A percentile compares a stretch with the other conserved stretches of the same genome.
phyloP scores from a whole-genome alignment of 1,140 invertebrate species.

The Diplogasteroides magnus region DNA sequence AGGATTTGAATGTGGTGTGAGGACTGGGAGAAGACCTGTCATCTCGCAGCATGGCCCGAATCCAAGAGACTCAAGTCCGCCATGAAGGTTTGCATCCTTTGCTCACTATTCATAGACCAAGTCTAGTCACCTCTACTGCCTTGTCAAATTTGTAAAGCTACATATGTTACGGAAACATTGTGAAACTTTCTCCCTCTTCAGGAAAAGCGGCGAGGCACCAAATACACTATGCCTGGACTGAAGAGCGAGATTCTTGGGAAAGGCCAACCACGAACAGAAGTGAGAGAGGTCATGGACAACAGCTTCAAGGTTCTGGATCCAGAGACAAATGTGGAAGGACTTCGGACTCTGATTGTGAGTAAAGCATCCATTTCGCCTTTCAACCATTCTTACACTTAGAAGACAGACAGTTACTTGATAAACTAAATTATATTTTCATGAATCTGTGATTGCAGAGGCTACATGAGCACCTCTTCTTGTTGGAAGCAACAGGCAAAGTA shows the following conservation, averaged over 20 bases:
- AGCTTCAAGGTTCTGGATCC: too few species aligned
- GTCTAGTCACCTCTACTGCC: too few species aligned
- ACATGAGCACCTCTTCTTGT: slow-evolving; percentile 3
- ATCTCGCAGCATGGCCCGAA: slow-evolving; percentile 17
- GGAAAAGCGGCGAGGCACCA: slow-evolving; percentile 11
- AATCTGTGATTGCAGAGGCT: too few species aligned
- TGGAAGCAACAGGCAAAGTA: slow-evolving; percentile 29
- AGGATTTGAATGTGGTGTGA: slow-evolving; percentile 7
- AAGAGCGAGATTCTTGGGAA: slow-evolving; percentile 26
- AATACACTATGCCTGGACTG: slow-evolving; percentile 36
- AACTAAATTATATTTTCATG: too few species aligned
- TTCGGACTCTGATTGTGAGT: slow-evolving; percentile 1
- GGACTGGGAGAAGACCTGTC: slow-evolving; percentile 12
- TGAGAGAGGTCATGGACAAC: too few species aligned
- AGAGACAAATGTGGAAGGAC: not conserved
- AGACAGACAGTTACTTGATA: too few species aligned
- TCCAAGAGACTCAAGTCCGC: slow-evolving; percentile 13
- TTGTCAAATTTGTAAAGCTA: too few species aligned
- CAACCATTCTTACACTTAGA: slow-evolving; percentile 15
- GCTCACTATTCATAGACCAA: too few species aligned
- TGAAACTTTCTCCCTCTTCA: too few species aligned
- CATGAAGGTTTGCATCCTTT: not conserved
- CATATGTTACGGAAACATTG: too few species aligned
- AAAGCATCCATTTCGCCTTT: slow-evolving; percentile 1
- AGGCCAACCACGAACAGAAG: too few species aligned